A percentile compares a stretch with the other conserved stretches of the same genome.
Evolutionary conservation across 2,888 invertebrate species (phyloP).

Genomic region (Galerucella calmariensis): DNA sequence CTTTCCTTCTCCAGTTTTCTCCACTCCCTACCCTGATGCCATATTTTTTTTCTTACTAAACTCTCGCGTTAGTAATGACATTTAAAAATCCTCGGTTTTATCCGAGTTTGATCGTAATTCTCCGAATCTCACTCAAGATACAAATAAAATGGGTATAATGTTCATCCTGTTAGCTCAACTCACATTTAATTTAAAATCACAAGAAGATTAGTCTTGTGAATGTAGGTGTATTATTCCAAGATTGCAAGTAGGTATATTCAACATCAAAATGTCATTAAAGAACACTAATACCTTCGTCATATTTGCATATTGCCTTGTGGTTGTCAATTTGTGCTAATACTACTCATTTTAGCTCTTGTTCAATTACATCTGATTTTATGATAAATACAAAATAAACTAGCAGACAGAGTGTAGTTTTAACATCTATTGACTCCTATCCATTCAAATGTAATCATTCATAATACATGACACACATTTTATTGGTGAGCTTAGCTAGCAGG

Average conservation of each 20-base stretch:
- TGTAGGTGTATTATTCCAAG: constrained; percentile 19
- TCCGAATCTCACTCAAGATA: neutral
- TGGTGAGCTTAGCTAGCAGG: neutral
- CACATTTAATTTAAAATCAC: neutral
- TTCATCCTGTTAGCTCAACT: neutral
- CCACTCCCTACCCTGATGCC: too few species aligned
- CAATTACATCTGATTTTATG: constrained; percentile 2
- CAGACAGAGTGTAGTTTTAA: neutral
- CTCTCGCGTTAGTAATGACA: too few species aligned
- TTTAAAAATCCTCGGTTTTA: too few species aligned
- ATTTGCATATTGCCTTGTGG: constrained; percentile 19
- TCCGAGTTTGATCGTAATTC: too few species aligned
- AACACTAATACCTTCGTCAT: constrained; percentile 17
- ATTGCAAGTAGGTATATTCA: neutral
- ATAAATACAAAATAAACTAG: neutral
- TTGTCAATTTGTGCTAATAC: constrained; percentile 4
- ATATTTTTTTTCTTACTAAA: too few species aligned
- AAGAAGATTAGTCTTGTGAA: constrained; percentile 4
- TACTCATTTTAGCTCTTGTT: neutral
- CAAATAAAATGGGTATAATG: neutral
- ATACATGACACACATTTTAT: neutral
- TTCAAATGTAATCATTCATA: neutral
- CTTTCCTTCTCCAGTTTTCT: too few species aligned
- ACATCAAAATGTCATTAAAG: constrained; percentile 29
- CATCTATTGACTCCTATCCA: neutral